Percentiles rank a stretch among this genome's conserved stretches.
Conservation (phyloP, 2,113 vertebrate species). For the Tympanuchus pallidicinctus region DNA sequence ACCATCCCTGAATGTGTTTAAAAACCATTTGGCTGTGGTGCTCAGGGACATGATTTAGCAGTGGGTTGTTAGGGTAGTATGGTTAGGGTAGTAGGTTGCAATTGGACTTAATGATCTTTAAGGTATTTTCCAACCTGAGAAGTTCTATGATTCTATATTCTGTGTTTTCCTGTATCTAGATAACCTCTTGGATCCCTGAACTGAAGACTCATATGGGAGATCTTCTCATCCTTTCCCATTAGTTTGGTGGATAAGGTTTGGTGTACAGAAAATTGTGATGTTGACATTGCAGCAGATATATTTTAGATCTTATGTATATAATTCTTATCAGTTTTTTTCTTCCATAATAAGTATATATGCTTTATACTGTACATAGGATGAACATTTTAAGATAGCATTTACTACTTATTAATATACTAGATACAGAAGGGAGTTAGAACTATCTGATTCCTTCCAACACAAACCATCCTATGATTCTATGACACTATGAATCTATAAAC, state of each 20-base stretch:
- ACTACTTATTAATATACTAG: neutral
- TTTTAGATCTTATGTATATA: neutral
- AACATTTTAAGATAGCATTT: neutral
- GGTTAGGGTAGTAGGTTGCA: no score
- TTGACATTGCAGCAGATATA: neutral
- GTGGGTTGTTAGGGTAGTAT: no score
- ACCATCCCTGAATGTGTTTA: no score
- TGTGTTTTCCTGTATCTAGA: neutral
- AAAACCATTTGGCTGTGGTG: no score
- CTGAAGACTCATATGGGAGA: neutral
- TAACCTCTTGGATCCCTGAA: neutral
- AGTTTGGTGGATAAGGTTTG: neutral
- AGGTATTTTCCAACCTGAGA: no score
- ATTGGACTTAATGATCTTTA: no score
- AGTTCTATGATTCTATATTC: no score
- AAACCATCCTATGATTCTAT: no score
- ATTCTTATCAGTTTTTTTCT: neutral
- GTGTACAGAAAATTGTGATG: neutral
- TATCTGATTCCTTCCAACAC: no score
- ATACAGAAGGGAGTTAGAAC: no score
- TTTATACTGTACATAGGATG: neutral
- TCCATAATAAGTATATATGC: neutral
- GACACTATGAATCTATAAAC: no score
- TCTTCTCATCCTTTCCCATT: neutral
- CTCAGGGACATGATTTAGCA: no score